Percentiles rank a stretch among this genome's conserved stretches.
These are phyloP conservation scores for Hoplodrina ambigua DNA, from an alignment of 2,888 invertebrate genomes.

Conservation along the genomic window DNA sequence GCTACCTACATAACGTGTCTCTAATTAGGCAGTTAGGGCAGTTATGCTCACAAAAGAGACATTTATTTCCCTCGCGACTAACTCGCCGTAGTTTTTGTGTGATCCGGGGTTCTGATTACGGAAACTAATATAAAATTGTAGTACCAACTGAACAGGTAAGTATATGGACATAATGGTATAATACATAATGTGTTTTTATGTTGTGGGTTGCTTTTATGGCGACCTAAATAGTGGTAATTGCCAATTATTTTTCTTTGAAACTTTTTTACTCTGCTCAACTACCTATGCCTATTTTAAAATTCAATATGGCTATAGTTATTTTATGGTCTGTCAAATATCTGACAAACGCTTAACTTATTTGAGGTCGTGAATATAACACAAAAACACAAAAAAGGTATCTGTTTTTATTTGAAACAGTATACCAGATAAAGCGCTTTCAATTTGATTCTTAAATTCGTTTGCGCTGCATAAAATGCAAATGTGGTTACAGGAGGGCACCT, in stretches of 20 bases:
- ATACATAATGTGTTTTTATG: slow-evolving; percentile 33
- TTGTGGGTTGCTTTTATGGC: slow-evolving; percentile 23
- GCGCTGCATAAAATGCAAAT: neutral
- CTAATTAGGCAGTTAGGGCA: slow-evolving; percentile 77
- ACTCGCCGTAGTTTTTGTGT: slow-evolving; percentile 70
- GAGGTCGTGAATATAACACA: neutral
- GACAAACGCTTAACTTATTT: neutral
- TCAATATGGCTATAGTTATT: neutral
- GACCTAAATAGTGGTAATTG: slow-evolving; percentile 27
- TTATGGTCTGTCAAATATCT: neutral
- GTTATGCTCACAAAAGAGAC: slow-evolving; percentile 74
- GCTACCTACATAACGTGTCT: slow-evolving; percentile 72
- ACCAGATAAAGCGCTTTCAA: no score
- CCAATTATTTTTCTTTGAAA: slow-evolving; percentile 14
- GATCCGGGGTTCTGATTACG: slow-evolving; percentile 62
- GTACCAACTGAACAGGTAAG: slow-evolving; percentile 30
- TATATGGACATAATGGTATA: slow-evolving; percentile 12
- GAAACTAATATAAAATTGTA: slow-evolving; percentile 66
- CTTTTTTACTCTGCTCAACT: neutral
- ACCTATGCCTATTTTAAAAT: slow-evolving; percentile 3
- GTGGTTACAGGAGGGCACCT: neutral
- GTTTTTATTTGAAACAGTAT: neutral
- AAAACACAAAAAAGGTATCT: neutral
- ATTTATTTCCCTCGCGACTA: slow-evolving; percentile 71
- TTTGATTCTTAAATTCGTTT: neutral